These are phyloP conservation scores for Nerophis ophidion DNA, from an alignment of 2,113 vertebrate species.

Conservation along the genomic window DNA sequence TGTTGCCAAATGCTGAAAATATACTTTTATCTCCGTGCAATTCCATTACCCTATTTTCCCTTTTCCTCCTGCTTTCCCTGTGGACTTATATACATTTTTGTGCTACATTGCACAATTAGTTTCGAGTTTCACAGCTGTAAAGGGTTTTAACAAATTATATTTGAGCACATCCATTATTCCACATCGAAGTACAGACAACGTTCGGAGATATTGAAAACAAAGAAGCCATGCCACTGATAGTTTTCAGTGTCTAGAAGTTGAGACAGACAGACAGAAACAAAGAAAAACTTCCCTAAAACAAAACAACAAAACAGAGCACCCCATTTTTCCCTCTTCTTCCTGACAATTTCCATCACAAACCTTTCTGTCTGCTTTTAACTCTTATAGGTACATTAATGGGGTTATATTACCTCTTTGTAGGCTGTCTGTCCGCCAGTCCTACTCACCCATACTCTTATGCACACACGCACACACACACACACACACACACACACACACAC, in stretches of 20 bases:
- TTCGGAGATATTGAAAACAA: conserved; percentile 12
- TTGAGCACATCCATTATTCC: conserved; percentile 4
- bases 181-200: conserved; percentile 18
- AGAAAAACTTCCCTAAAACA: conserved; percentile 4
- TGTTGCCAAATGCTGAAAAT: conserved; percentile 28
- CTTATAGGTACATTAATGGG: conserved; percentile 30
- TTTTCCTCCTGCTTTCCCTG: conserved; percentile 8
- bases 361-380: conserved; percentile 51
- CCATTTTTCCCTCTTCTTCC: conserved; percentile 21
- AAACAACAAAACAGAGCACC: not conserved
- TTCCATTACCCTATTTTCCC: conserved; percentile 36
- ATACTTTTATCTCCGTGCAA: conserved; percentile 35
- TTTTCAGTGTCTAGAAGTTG: conserved; percentile 26
- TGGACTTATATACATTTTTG: conserved; percentile 26
- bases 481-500: conserved; percentile 19
- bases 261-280: conserved; percentile 20
- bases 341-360: conserved; percentile 42
- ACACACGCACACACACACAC: conserved; percentile 18
- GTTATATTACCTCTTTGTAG: conserved; percentile 24
- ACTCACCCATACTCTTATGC: conserved; percentile 12
- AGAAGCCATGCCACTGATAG: conserved; percentile 34
- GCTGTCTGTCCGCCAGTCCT: conserved; percentile 17
- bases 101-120: conserved; percentile 21
- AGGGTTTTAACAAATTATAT: not conserved
- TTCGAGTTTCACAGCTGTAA: conserved; percentile 3